Conservation (phyloP, 2,113 vertebrate genomes). For the Oryzias melastigma region DNA sequence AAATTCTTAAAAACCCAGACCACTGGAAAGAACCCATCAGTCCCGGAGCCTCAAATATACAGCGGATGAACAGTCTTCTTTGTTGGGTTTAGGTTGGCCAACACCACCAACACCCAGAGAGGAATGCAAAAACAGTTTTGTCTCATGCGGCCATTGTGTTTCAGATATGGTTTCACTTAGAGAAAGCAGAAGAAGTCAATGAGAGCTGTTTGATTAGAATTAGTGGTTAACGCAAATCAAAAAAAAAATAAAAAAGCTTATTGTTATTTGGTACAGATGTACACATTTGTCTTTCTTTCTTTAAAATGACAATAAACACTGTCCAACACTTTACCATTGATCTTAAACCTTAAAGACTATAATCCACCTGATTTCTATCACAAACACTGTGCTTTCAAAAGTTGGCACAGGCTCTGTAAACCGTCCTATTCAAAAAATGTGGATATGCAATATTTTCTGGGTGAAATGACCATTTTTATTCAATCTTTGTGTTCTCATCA, state of each 20-base stretch:
- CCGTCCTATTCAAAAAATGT: conserved; percentile 54
- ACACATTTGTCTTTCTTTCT: conserved; percentile 37
- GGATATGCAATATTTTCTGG: conserved; percentile 66
- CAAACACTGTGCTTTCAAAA: conserved; percentile 75
- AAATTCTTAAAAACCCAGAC: conserved; percentile 64
- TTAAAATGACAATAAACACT: conserved; percentile 54
- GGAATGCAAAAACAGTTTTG: conserved; percentile 62
- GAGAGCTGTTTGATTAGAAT: conserved; percentile 43
- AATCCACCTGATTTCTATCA: conserved; percentile 74
- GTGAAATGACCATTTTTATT: conserved; percentile 80
- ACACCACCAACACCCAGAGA: conserved; percentile 53
- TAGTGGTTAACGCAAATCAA: conserved; percentile 33
- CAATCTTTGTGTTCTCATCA: conserved; percentile 74
- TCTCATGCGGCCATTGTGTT: conserved; percentile 48
- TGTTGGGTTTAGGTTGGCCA: conserved; percentile 65
- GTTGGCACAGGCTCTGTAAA: conserved; percentile 62
- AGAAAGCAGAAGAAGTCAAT: conserved; percentile 38
- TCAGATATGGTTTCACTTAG: conserved; percentile 61
- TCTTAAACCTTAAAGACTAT: conserved; percentile 66
- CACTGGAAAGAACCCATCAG: conserved; percentile 70
- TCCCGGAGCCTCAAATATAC: conserved; percentile 50
- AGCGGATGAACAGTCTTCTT: conserved; percentile 57
- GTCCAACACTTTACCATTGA: conserved; percentile 66
- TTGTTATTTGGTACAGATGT: conserved; percentile 49
- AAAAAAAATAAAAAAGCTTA: conserved; percentile 28